phyloP scores from a whole-genome alignment of 2,888 invertebrate genomes.

The Serripes groenlandicus region DNA sequence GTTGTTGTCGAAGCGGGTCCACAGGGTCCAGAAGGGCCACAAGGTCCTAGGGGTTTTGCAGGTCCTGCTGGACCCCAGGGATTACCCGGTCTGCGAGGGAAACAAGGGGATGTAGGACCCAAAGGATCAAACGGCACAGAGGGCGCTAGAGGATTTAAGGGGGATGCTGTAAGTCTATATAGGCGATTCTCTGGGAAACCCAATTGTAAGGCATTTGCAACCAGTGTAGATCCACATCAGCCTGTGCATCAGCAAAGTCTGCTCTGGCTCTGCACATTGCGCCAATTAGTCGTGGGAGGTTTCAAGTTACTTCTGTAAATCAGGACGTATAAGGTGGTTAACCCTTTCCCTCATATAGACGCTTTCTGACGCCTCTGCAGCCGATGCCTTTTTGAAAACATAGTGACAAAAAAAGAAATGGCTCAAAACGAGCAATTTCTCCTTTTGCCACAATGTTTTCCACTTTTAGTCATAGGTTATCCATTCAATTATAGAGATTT shows the following conservation, averaged over 20 bases:
- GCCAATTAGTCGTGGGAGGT: no score
- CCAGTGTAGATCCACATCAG: no score
- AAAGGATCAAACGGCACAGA: constrained; percentile 55
- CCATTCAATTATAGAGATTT: not conserved
- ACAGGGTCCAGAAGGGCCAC: constrained; percentile 70
- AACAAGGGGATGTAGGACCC: constrained; percentile 57
- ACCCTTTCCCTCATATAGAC: not conserved
- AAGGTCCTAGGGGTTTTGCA: constrained; percentile 57
- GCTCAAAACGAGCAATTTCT: not conserved
- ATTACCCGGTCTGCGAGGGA: constrained; percentile 49
- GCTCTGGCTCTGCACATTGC: no score
- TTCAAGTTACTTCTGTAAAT: no score
- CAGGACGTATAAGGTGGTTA: not conserved
- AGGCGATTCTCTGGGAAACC: not conserved
- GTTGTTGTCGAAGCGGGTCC: constrained; percentile 57
- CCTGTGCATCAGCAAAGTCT: no score
- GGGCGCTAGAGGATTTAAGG: constrained; percentile 59
- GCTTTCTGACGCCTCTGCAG: not conserved
- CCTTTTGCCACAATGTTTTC: not conserved
- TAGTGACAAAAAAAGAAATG: not conserved
- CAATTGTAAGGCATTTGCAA: not conserved
- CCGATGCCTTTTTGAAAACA: not conserved
- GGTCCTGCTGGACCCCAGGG: constrained; percentile 64
- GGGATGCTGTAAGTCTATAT: constrained; percentile 65
- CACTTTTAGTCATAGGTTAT: no score